Conservation (phyloP, 2,113 vertebrate species). For the Probosciger aterrimus region DNA sequence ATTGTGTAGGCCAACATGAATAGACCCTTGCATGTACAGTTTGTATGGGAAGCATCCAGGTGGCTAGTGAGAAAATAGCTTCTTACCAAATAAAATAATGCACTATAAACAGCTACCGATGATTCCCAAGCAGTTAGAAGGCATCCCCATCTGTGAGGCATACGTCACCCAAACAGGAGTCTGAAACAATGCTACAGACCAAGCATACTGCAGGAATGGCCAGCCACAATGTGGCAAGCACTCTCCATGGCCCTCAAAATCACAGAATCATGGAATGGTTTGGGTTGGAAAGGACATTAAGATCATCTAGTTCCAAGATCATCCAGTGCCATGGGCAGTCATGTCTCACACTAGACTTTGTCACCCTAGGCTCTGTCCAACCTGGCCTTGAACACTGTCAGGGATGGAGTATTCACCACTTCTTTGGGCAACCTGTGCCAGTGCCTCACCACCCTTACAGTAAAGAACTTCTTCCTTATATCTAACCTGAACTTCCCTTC, state of each 20-base stretch:
- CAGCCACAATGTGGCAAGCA: background rate
- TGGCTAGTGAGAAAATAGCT: conserved; percentile 48
- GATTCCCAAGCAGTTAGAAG: background rate
- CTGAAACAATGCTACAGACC: background rate
- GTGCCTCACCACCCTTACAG: background rate
- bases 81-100: background rate
- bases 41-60: conserved; percentile 48
- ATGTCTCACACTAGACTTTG: background rate
- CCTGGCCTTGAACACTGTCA: background rate
- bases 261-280: background rate
- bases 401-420: background rate
- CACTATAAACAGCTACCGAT: background rate
- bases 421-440: background rate
- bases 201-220: background rate
- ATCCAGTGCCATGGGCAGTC: background rate
- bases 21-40: background rate
- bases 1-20: conserved; percentile 51
- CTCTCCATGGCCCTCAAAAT: background rate
- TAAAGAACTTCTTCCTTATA: background rate
- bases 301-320: background rate
- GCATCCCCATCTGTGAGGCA: background rate
- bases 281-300: background rate
- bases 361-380: background rate
- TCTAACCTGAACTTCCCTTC: background rate
- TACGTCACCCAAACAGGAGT: background rate